phyloP scores from a whole-genome alignment of 1,140 invertebrate species.

The Drosophila cardini region DNA sequence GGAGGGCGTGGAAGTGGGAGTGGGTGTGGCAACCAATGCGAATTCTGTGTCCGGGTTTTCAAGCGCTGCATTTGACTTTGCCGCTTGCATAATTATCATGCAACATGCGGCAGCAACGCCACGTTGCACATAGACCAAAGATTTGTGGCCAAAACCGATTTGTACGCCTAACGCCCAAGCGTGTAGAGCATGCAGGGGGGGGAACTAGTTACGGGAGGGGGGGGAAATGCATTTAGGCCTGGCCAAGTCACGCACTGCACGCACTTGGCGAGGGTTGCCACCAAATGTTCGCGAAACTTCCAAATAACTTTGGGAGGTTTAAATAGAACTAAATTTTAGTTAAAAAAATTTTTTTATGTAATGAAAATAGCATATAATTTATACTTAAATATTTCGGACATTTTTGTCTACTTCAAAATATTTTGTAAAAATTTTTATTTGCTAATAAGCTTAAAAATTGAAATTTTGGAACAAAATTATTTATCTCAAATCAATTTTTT shows the following conservation, averaged over 20 bases:
- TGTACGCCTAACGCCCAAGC: constrained; percentile 49
- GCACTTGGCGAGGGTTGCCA: constrained; percentile 42
- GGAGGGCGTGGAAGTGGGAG: background rate
- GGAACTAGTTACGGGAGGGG: background rate
- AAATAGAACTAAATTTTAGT: no score
- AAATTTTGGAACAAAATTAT: no score
- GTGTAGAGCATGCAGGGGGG: background rate
- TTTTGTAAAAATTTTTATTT: no score
- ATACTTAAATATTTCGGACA: no score
- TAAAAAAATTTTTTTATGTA: no score
- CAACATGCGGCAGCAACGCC: constrained; percentile 45
- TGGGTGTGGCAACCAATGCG: background rate
- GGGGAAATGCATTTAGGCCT: background rate
- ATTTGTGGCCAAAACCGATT: constrained; percentile 71
- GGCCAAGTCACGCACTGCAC: constrained; percentile 66
- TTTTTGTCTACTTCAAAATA: no score
- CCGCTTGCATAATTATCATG: constrained; percentile 77
- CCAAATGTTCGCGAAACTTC: constrained; percentile 7
- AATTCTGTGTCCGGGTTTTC: constrained; percentile 33
- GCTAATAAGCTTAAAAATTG: no score
- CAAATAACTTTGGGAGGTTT: no score
- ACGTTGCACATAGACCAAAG: constrained; percentile 20
- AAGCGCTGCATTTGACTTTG: constrained; percentile 37
- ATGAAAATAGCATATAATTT: no score
- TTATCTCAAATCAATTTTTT: no score